A percentile compares a stretch with the other conserved stretches of the same genome.
Evolutionary conservation across 2,888 invertebrate genomes (phyloP).

Genomic region (Cheilosia impressa): DNA sequence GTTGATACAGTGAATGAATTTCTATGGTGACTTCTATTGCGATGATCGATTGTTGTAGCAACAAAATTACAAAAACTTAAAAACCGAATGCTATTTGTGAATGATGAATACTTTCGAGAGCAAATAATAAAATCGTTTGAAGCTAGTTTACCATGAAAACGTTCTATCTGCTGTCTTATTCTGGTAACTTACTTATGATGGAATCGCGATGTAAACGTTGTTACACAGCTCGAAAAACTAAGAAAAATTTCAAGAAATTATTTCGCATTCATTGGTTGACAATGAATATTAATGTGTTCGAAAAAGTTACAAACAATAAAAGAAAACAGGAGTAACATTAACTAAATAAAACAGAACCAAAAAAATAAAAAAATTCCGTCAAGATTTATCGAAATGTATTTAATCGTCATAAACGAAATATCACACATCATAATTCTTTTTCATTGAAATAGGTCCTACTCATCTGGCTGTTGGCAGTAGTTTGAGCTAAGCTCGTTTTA

Average conservation of each 20-base stretch:
- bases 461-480: too few species aligned
- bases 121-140: conserved; percentile 40
- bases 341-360: background rate
- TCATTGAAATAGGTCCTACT: too few species aligned
- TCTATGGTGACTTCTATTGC: conserved; percentile 25
- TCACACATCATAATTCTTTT: too few species aligned
- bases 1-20: conserved; percentile 58
- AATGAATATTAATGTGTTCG: background rate
- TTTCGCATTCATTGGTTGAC: conserved; percentile 9
- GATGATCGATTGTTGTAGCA: conserved; percentile 45
- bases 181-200: conserved; percentile 82
- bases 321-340: background rate
- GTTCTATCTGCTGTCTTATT: conserved; percentile 77
- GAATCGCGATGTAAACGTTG: conserved; percentile 82
- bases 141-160: conserved; percentile 35
- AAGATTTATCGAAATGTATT: too few species aligned
- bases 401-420: too few species aligned
- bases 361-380: too few species aligned
- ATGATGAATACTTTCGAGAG: conserved; percentile 40
- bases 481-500: too few species aligned
- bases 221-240: conserved; percentile 83
- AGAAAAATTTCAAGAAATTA: conserved; percentile 35
- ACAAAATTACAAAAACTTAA: conserved; percentile 1
- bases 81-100: conserved; percentile 8
- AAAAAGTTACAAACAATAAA: background rate